Base-by-base conservation (phyloP, 2,113 vertebrate genomes). In the Microtus richardsoni region DNA sequence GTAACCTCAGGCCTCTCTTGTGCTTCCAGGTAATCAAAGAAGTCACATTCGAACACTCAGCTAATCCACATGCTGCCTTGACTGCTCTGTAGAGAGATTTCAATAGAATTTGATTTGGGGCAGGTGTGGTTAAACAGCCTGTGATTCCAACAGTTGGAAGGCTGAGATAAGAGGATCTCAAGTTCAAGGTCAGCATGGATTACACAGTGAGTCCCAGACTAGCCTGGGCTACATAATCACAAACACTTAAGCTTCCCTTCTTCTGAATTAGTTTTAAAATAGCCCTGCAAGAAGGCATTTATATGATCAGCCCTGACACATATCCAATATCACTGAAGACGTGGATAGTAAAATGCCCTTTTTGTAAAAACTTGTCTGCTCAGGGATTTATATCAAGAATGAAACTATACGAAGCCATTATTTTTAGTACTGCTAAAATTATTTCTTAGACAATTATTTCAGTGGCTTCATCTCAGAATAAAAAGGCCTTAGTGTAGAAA, bases 341-440 rank as follows among this genome's bases (percentile, higher is more conserved):
- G 79, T 24, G 64, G 21, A 90, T 88, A 33, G 49, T 54, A 93
- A 91, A 91, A 94, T 77, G 39, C 5, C 44, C 54, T 88, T 91
- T 66, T 24, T 60, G 0, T 78, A 73, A 95, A 94, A 90, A 82
- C 60, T 95, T 92, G 62, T 39, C 75, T 85, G 79, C 71, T 78
- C 49, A 68, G 66, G 83, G 47, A 89, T 89, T 92, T 91, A 79
- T 83, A 92, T 73, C 17, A 87, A 94, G 28, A 85, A 47, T 80
- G 92, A 68, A 86, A 92, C 74, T 92, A 62, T 44, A 85, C 13
- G n/a, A 49, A 17, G 33, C 7, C 89, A 60, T 26, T 96, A 92
- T 92, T 95, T 96, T 96, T 90, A 92, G 71, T 74, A 88, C 3
- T 82, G 26, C 47, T 78, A 78, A 82, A 95, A 88, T 96, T 96